These are phyloP conservation scores for Lasius fuliginosus DNA, from an alignment of 2,888 invertebrate species.

Conservation along the genomic window DNA sequence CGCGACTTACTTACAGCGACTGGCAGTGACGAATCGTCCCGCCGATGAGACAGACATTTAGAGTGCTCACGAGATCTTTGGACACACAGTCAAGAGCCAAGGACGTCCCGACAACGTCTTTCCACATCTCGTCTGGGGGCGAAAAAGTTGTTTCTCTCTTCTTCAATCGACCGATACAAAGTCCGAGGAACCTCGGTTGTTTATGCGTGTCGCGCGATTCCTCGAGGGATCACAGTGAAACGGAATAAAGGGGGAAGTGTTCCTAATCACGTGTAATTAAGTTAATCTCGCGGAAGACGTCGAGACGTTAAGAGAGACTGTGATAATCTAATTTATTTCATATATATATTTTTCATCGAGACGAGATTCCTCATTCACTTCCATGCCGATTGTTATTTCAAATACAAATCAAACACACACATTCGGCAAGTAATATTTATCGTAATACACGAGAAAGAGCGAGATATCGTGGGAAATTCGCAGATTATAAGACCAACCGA, in stretches of 20 bases:
- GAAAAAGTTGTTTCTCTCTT: neutral
- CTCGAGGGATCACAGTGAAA: neutral
- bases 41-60: slow-evolving; percentile 35
- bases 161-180: neutral
- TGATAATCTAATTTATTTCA: slow-evolving; percentile 13
- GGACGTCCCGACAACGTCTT: slow-evolving; percentile 17
- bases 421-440: neutral
- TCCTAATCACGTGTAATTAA: neutral
- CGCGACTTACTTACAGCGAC: slow-evolving; percentile 57
- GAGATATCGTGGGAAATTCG: neutral
- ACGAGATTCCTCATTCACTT: neutral
- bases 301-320: neutral
- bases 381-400: neutral
- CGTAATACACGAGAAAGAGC: slow-evolving; percentile 1
- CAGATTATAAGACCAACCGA: neutral
- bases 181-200: neutral
- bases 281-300: neutral
- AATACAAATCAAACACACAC: neutral
- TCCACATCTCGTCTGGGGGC: slow-evolving; percentile 8
- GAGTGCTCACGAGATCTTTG: slow-evolving; percentile 43
- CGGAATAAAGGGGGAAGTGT: neutral
- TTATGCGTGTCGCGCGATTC: neutral
- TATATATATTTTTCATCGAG: neutral
- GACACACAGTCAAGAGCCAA: slow-evolving; percentile 17
- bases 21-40: slow-evolving; percentile 62